Conservation (phyloP, 2,113 vertebrate species). For the Pseudois nayaur region DNA sequence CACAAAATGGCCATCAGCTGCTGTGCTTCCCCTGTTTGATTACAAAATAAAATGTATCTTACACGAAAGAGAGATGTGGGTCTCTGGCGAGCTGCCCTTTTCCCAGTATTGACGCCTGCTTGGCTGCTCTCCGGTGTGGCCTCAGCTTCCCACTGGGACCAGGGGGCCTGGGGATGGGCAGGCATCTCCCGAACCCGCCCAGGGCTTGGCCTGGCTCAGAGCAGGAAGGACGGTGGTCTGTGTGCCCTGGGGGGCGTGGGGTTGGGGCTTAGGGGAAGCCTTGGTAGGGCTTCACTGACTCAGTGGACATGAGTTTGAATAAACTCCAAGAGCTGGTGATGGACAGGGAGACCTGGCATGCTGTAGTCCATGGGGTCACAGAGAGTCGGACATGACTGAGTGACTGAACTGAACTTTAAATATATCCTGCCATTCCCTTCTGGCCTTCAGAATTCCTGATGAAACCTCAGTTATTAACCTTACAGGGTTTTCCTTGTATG, state of each 20-base stretch:
- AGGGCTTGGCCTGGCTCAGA: not conserved
- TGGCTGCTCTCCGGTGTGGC: fast-evolving
- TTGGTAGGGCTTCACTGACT: constrained; percentile 77
- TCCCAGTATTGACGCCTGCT: fast-evolving
- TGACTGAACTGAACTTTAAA: not conserved
- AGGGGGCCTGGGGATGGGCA: not conserved
- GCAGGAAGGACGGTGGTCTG: not conserved
- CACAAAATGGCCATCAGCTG: not conserved
- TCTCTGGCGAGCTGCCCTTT: not conserved
- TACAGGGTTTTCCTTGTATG: not conserved
- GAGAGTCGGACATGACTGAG: not conserved
- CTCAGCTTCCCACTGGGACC: not conserved
- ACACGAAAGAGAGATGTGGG: not conserved
- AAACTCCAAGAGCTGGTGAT: not conserved
- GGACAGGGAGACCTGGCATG: not conserved
- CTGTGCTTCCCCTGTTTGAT: not conserved
- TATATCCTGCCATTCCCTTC: not conserved
- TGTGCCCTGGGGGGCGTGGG: fast-evolving
- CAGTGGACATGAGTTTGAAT: not conserved
- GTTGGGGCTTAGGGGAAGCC: constrained; percentile 76
- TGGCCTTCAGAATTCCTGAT: not conserved
- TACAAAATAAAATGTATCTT: not conserved
- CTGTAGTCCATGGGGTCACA: not conserved
- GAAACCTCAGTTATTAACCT: not conserved
- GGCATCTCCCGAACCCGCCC: not conserved